phyloP scores from a whole-genome alignment of 1,140 invertebrate species.

The Camponotus floridanus region DNA sequence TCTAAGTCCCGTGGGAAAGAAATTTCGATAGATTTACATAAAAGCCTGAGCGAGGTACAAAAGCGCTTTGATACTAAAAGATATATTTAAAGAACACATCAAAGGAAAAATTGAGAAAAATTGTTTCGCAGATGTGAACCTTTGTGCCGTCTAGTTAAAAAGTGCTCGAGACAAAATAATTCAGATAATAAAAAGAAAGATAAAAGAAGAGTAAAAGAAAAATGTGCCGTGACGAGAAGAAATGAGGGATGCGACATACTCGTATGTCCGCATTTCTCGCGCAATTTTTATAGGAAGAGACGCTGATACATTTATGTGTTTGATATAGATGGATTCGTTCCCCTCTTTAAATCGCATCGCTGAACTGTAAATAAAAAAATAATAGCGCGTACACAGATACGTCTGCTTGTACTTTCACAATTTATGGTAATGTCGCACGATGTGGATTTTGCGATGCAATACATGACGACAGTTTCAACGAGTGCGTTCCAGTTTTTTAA shows the following conservation, averaged over 20 bases:
- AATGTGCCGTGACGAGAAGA: not conserved
- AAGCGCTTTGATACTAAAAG: not conserved
- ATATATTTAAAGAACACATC: not conserved
- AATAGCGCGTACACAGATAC: constrained; percentile 53
- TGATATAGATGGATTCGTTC: constrained; percentile 23
- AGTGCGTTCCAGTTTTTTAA: constrained; percentile 52
- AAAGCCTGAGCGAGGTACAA: not conserved
- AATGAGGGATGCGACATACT: not conserved
- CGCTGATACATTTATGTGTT: not conserved
- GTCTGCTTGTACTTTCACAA: constrained; percentile 65
- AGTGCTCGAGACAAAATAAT: not conserved
- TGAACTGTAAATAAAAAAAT: constrained; percentile 68
- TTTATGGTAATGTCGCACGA: constrained; percentile 61
- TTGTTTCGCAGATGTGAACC: not conserved
- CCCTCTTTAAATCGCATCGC: constrained; percentile 14
- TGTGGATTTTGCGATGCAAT: constrained; percentile 59
- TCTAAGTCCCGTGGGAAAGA: not conserved
- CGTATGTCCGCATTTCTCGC: constrained; percentile 9
- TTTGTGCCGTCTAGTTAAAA: not conserved
- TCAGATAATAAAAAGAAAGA: not conserved
- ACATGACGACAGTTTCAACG: constrained; percentile 43
- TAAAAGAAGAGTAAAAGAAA: not conserved
- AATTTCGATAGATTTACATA: not conserved
- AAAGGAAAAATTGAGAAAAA: not conserved
- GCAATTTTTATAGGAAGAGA: constrained; percentile 21